Evolutionary conservation across 2,888 invertebrate genomes (phyloP).

Genomic region (Torymus auratus): DNA sequence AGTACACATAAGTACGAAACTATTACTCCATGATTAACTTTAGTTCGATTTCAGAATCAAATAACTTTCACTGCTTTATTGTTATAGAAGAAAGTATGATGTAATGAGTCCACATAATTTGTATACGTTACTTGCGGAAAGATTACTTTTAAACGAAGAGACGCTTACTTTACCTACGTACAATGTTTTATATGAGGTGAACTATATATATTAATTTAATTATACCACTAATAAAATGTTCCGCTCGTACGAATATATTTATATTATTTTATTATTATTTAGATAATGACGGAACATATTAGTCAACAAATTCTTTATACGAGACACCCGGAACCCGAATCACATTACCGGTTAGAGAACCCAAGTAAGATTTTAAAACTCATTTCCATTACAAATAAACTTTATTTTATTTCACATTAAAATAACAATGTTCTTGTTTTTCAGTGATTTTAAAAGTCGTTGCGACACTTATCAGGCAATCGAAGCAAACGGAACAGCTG

Average conservation of each 20-base stretch:
- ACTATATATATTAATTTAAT: conserved; percentile 12
- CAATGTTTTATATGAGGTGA: conserved; percentile 96
- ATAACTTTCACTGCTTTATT: conserved; percentile 23
- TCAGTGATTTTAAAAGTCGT: conserved; percentile 99
- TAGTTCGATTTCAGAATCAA: neutral
- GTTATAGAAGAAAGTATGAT: conserved; percentile 95
- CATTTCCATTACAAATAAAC: too few species aligned
- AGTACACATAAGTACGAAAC: conserved; percentile 95
- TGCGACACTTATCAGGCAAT: conserved; percentile 96
- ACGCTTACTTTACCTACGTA: conserved; percentile 95
- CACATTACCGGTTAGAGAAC: conserved; percentile 95
- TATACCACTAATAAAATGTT: conserved; percentile 11
- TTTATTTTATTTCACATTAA: too few species aligned
- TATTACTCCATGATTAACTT: conserved; percentile 22
- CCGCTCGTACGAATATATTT: conserved; percentile 2
- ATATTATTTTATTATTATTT: conserved; percentile 60
- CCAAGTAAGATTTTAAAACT: conserved; percentile 85
- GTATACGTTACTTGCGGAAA: conserved; percentile 96
- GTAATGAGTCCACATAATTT: conserved; percentile 99
- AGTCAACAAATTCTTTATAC: conserved; percentile 96
- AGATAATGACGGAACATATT: conserved; percentile 97
- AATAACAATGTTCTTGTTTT: conserved; percentile 64
- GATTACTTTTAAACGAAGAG: conserved; percentile 92
- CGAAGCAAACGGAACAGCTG: conserved; percentile 93
- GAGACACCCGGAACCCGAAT: conserved; percentile 96